A percentile compares a stretch with the other conserved stretches of the same genome.
These are phyloP conservation scores for Microcebus jonahi DNA, from an alignment of 2,113 vertebrate species.

Conservation along the genomic window DNA sequence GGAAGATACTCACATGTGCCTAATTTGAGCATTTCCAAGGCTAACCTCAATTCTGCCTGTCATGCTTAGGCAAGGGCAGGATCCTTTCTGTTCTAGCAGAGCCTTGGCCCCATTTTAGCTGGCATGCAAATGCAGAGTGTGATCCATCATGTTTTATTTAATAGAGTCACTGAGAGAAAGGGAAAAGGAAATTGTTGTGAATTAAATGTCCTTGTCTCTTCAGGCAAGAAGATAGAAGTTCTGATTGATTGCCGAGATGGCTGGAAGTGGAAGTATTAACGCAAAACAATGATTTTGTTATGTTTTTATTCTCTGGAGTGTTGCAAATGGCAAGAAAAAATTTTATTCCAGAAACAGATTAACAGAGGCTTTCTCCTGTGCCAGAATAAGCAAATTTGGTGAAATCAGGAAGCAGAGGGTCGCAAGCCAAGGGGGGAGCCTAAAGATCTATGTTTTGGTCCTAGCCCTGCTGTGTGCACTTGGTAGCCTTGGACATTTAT, in stretches of 20 bases:
- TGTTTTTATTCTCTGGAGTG: conserved; percentile 68
- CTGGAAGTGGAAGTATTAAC: conserved; percentile 75
- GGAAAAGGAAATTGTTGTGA: conserved; percentile 82
- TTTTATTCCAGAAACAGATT: conserved; percentile 68
- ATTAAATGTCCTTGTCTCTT: conserved; percentile 84
- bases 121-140: conserved; percentile 83
- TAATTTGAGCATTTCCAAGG: neutral
- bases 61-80: conserved; percentile 35
- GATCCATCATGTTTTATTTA: conserved; percentile 83
- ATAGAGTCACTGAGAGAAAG: conserved; percentile 77
- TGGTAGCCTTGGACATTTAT: neutral
- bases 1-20: neutral
- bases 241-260: conserved; percentile 78
- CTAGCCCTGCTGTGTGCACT: neutral
- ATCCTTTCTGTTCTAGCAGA: conserved; percentile 21
- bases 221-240: conserved; percentile 78
- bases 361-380: conserved; percentile 33
- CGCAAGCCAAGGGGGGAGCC: neutral
- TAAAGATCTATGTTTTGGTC: neutral
- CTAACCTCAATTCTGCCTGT: conserved; percentile 14
- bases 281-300: conserved; percentile 71
- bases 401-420: neutral
- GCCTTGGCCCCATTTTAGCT: conserved; percentile 71
- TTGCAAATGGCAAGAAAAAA: conserved; percentile 53
- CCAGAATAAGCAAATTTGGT: conserved; percentile 40